A percentile compares a stretch with the other conserved stretches of the same genome.
Conservation (phyloP, 2,113 vertebrate genomes). For the Sapayoa aenigma region DNA sequence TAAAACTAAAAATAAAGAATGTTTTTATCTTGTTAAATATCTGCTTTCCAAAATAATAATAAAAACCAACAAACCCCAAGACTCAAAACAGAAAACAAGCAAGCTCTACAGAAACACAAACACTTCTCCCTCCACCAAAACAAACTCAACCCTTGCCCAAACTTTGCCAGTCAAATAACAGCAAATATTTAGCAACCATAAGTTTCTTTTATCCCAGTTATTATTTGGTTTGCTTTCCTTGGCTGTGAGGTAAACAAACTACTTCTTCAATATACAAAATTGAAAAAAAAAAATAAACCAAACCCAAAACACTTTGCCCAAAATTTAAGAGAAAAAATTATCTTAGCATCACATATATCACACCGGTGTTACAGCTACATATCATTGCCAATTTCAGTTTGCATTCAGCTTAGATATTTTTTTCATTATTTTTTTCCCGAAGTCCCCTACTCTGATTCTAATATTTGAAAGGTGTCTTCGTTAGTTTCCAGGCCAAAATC, state of each 20-base stretch:
- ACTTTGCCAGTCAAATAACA: not conserved
- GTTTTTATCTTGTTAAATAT: not conserved
- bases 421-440: not conserved
- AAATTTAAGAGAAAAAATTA: not conserved
- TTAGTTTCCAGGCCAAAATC: not conserved
- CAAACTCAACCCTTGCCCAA: accelerated
- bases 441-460: not conserved
- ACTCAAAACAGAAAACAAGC: not conserved
- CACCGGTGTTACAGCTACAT: not conserved
- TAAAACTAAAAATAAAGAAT: not conserved
- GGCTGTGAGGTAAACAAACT: not conserved
- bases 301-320: not conserved
- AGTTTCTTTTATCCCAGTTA: not conserved
- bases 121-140: accelerated
- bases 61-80: not conserved
- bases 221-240: not conserved
- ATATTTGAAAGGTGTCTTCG: not conserved
- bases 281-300: not conserved
- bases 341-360: not conserved
- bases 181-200: not conserved
- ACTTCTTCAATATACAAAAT: not conserved
- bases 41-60: not conserved
- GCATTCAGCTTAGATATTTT: not conserved
- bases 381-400: not conserved
- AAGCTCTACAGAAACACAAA: not conserved